Conservation (phyloP, 2,797 vertebrate genomes). For the Pygocentrus nattereri region DNA sequence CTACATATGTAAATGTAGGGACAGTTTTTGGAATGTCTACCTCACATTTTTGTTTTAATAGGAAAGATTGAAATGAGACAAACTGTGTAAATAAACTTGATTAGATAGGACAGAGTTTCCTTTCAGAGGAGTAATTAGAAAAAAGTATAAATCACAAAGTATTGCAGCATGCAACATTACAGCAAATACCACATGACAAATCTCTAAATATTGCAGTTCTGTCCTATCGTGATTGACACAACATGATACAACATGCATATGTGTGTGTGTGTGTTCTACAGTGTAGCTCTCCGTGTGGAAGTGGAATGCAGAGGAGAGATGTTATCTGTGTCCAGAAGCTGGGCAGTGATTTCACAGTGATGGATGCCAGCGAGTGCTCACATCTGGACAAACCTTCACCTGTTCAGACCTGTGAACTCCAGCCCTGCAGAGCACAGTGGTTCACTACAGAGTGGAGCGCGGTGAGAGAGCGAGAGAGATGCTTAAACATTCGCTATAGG, state of each 20-base stretch:
- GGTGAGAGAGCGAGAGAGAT: constrained; percentile 69
- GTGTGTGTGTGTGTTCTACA: constrained; percentile 56
- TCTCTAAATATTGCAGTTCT: too few relatives aligned
- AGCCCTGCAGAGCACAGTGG: constrained; percentile 80
- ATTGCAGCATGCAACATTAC: too few relatives aligned
- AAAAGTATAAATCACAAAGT: too few relatives aligned
- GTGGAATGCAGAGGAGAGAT: constrained; percentile 86
- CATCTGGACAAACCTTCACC: constrained; percentile 82
- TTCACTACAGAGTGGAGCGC: constrained; percentile 85
- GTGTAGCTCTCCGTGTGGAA: constrained; percentile 86
- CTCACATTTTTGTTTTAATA: too few relatives aligned
- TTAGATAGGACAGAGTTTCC: too few relatives aligned
- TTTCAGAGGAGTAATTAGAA: too few relatives aligned
- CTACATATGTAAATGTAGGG: too few relatives aligned
- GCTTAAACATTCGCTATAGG: background rate
- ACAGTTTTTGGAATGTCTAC: too few relatives aligned
- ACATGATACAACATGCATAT: background rate
- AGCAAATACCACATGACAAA: too few relatives aligned
- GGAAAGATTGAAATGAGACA: too few relatives aligned
- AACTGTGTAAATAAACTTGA: too few relatives aligned
- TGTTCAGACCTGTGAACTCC: constrained; percentile 83
- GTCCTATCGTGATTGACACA: too few relatives aligned
- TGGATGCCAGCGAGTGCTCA: constrained; percentile 75
- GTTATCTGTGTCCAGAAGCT: constrained; percentile 86
- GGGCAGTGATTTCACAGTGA: constrained; percentile 80